Conservation (phyloP, 2,888 invertebrate genomes). For the Agapostemon virescens region DNA sequence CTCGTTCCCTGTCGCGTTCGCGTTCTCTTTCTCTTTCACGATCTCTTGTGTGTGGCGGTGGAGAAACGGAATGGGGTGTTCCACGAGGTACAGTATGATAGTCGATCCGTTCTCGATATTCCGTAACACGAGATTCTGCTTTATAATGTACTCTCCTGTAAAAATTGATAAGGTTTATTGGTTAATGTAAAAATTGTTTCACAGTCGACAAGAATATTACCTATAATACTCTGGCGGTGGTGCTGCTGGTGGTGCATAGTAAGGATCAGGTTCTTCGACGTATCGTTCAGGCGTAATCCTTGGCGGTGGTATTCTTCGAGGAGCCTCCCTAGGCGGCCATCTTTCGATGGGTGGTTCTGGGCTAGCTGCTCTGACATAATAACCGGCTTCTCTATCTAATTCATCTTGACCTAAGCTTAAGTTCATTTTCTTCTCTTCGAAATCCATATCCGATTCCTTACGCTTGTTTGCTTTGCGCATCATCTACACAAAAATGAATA, state of each 20-base stretch:
- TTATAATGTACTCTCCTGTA: conserved; percentile 78
- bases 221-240: conserved; percentile 78
- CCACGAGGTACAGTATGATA: conserved; percentile 75
- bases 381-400: conserved; percentile 87
- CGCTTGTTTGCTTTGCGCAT: conserved; percentile 94
- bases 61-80: conserved; percentile 77
- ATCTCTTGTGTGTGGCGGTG: conserved; percentile 76
- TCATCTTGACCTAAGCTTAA: conserved; percentile 90
- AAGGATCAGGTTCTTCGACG: conserved; percentile 77
- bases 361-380: conserved; percentile 86
- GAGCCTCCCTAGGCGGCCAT: conserved; percentile 75
- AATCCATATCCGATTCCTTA: conserved; percentile 96
- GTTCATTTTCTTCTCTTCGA: conserved; percentile 97
- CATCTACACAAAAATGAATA: conserved; percentile 81
- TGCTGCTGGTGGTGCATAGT: conserved; percentile 74
- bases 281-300: conserved; percentile 76
- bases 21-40: conserved; percentile 75
- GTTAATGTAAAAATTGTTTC: background rate
- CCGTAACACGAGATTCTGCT: conserved; percentile 72
- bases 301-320: conserved; percentile 74
- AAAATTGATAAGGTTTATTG: background rate
- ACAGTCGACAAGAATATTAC: conserved; percentile 54
- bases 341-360: conserved; percentile 81
- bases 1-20: conserved; percentile 76
- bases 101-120: conserved; percentile 78